Conservation (phyloP, 2,888 invertebrate species). For the Acrobeloides nanus region DNA sequence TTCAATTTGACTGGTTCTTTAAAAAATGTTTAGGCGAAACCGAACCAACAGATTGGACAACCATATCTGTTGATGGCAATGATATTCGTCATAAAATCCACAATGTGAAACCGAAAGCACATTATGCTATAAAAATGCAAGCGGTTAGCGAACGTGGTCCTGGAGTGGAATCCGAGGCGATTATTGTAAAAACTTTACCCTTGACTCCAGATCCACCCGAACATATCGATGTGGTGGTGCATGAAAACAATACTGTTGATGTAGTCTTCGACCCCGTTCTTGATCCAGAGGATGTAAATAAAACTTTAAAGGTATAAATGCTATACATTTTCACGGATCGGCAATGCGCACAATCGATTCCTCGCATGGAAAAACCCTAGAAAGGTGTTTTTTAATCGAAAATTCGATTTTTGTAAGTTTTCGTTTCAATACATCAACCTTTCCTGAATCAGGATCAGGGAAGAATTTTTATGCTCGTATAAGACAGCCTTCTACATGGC, state of each 20-base stretch:
- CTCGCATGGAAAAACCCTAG: too few species aligned
- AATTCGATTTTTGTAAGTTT: too few species aligned
- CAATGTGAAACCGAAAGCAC: slow-evolving; percentile 42
- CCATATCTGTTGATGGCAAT: slow-evolving; percentile 31
- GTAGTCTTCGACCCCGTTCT: slow-evolving; percentile 37
- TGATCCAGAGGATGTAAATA: slow-evolving; percentile 45
- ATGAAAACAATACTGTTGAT: slow-evolving; percentile 46
- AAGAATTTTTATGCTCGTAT: too few species aligned
- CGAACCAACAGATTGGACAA: slow-evolving; percentile 44
- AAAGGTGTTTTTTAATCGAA: too few species aligned
- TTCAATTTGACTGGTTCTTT: too few species aligned
- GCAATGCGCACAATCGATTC: too few species aligned
- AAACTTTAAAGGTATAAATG: slow-evolving; percentile 31
- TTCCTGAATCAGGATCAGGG: too few species aligned
- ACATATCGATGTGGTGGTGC: slow-evolving; percentile 29
- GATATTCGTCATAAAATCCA: slow-evolving; percentile 35
- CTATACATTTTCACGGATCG: too few species aligned
- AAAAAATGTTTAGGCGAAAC: too few species aligned
- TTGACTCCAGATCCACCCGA: slow-evolving; percentile 27
- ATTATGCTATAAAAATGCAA: slow-evolving; percentile 43
- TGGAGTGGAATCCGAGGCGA: slow-evolving; percentile 44
- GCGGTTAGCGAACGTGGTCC: slow-evolving; percentile 50
- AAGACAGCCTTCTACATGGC: too few species aligned
- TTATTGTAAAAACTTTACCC: slow-evolving; percentile 39
- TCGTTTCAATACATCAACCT: too few species aligned